Percentiles rank a stretch among this genome's conserved stretches.
phyloP scores from a whole-genome alignment of 2,113 vertebrate genomes.

The Chloropsis hardwickii region DNA sequence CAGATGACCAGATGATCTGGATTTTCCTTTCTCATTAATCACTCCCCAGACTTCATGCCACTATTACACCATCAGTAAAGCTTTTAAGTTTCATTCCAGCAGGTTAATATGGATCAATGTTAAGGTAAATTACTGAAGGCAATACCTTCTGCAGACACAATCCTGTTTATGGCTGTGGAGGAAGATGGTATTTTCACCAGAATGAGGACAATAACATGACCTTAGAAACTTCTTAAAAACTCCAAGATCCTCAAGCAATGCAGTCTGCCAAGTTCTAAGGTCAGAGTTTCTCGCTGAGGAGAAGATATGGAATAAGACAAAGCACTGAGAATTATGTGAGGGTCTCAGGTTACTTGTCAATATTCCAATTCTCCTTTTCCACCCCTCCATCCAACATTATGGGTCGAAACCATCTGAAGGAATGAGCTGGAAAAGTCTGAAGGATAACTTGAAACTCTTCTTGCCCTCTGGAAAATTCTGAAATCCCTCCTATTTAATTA shows the following conservation, averaged over 20 bases:
- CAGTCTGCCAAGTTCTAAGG: slow-evolving; percentile 3
- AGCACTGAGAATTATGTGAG: neutral
- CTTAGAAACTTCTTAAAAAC: neutral
- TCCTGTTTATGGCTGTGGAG: neutral
- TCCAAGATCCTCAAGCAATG: neutral
- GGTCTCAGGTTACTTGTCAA: slow-evolving; percentile 33
- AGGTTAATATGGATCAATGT: neutral
- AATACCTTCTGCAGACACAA: neutral
- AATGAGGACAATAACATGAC: neutral
- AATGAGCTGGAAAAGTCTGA: slow-evolving; percentile 30
- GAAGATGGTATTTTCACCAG: neutral
- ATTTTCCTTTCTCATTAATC: slow-evolving; percentile 47
- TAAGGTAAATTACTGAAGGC: neutral
- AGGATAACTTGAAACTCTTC: slow-evolving; percentile 32
- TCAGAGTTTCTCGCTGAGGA: neutral
- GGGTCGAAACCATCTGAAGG: slow-evolving; percentile 14
- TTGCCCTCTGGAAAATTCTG: slow-evolving; percentile 44
- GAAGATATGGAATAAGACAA: neutral
- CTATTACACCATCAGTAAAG: neutral
- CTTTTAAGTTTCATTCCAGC: neutral
- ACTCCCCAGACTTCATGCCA: neutral
- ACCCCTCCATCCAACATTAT: slow-evolving; percentile 2
- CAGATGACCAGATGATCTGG: slow-evolving; percentile 21
- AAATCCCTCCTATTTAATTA: slow-evolving; percentile 45
- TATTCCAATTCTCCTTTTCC: slow-evolving; percentile 41